Evolutionary conservation across 2,113 vertebrate genomes (phyloP), one percentile per base, ranked within the genome.

Genomic region (Antigone vipio): DNA sequence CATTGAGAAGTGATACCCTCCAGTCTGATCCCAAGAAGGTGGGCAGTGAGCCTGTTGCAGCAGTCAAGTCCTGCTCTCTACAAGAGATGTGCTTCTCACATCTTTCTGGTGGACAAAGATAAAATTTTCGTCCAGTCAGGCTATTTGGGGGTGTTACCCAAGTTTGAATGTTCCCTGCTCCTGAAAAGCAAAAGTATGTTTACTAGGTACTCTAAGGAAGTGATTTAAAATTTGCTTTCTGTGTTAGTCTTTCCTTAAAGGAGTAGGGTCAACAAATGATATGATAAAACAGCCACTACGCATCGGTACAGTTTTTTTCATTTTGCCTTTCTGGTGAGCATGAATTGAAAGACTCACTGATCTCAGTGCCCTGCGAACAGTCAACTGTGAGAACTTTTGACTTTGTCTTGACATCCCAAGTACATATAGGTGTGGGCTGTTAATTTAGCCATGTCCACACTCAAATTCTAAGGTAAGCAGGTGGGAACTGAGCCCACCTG

Each of bases 331-430:
- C 42, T 44, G 47, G 68, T 2, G 4, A 83, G 42, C 47, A 6
- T 0, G 0, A 58, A 15, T 0, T 45, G 45, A 63, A 53, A 67
- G 59, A 55, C 30, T 62, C 6, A 0, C 16, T 44, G 32, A 44
- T 27, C 21, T 73, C 67, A 29, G 19, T 38, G 18, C n/a, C 19
- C 20, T 2, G 11, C 38, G n/a, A 53, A 50, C 11, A 66, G 38
- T 9, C 42, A 59, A 34, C 40, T 32, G 26, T 4, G 7, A 84
- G 29, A 71, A 38, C 30, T 42, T 75, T 23, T 1, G 4, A 32
- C 55, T 40, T 60, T 55, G 12, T 53, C 38, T 6, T 13, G 30
- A 69, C 56, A 81, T 34, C 62, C n/a, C 47, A 47, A 58, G 38
- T 9, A 29, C 12, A 5, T 6, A 15, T 4, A 44, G 15, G 20